phyloP scores from a whole-genome alignment of 2,888 invertebrate genomes.

The Eupithecia subfuscata region DNA sequence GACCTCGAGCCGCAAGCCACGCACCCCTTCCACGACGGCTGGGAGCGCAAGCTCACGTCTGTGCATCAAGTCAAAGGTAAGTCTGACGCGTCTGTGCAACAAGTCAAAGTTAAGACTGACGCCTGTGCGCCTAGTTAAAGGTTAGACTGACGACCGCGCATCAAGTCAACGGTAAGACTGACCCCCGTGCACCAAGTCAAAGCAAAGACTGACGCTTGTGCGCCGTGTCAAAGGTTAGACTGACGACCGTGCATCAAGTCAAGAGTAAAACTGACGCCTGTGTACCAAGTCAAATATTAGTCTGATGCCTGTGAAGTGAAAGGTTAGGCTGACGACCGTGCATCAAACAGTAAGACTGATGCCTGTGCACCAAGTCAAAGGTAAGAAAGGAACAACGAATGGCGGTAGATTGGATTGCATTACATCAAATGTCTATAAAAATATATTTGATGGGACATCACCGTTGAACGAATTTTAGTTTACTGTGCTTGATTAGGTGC shows the following conservation, averaged over 20 bases:
- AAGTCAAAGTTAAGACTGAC: conserved; percentile 96
- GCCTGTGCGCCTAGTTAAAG: conserved; percentile 97
- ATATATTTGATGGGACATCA: neutral
- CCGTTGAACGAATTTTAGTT: neutral
- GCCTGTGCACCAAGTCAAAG: conserved; percentile 93
- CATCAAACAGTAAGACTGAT: conserved; percentile 94
- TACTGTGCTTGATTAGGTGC: neutral
- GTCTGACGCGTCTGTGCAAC: conserved; percentile 89
- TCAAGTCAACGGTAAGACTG: conserved; percentile 83
- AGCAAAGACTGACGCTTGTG: too few species aligned
- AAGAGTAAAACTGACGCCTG: conserved; percentile 97
- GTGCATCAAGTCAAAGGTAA: conserved; percentile 99
- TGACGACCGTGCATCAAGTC: conserved; percentile 94
- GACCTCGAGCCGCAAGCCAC: conserved; percentile 97
- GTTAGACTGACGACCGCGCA: conserved; percentile 81
- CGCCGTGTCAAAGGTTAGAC: conserved; percentile 85
- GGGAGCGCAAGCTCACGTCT: conserved; percentile 97
- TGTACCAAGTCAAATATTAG: conserved; percentile 98
- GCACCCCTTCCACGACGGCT: conserved; percentile 96
- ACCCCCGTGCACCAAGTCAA: conserved; percentile 90
- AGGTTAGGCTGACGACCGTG: conserved; percentile 93
- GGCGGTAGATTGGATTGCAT: neutral
- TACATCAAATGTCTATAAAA: neutral
- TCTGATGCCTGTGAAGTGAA: conserved; percentile 65
- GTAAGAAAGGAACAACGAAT: conserved; percentile 70